A percentile compares a stretch with the other conserved stretches of the same genome.
Conservation (phyloP, 2,888 invertebrate species). For the Drosophila helvetica region DNA sequence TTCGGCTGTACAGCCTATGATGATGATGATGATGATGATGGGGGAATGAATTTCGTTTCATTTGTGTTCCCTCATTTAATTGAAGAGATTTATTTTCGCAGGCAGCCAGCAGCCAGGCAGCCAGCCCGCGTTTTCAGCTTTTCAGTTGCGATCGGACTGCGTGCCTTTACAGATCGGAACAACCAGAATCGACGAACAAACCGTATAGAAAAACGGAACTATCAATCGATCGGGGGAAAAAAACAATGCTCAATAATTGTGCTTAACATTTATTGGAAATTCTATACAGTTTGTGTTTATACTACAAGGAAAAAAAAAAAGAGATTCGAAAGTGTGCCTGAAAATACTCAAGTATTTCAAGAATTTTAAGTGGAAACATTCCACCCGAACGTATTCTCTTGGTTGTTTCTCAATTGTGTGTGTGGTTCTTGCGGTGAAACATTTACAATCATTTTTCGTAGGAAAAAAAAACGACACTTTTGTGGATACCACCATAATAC, state of each 20-base stretch:
- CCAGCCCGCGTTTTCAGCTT: slow-evolving; percentile 4
- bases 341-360: slow-evolving; percentile 53
- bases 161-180: slow-evolving; percentile 43
- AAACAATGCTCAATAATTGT: slow-evolving; percentile 15
- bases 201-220: not conserved
- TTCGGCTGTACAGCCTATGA: slow-evolving; percentile 9
- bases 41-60: slow-evolving; percentile 58
- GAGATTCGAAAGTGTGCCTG: slow-evolving; percentile 10
- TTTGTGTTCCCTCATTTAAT: slow-evolving; percentile 67
- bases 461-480: slow-evolving; percentile 28
- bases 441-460: slow-evolving; percentile 26
- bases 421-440: slow-evolving; percentile 40
- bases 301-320: not conserved
- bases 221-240: not conserved
- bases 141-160: slow-evolving; percentile 68
- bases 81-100: slow-evolving; percentile 71
- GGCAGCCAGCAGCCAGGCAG: slow-evolving; percentile 24
- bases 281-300: slow-evolving; percentile 12
- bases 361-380: slow-evolving; percentile 69
- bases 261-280: slow-evolving; percentile 23
- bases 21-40: slow-evolving; percentile 12
- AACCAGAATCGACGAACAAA: slow-evolving; percentile 5
- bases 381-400: slow-evolving; percentile 6
- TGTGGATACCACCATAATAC: slow-evolving; percentile 23
- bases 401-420: slow-evolving; percentile 25